Evolutionary conservation across 2,113 vertebrate genomes (phyloP), one percentile per base, ranked within the genome.

Genomic region (Falcunculus frontatus): DNA sequence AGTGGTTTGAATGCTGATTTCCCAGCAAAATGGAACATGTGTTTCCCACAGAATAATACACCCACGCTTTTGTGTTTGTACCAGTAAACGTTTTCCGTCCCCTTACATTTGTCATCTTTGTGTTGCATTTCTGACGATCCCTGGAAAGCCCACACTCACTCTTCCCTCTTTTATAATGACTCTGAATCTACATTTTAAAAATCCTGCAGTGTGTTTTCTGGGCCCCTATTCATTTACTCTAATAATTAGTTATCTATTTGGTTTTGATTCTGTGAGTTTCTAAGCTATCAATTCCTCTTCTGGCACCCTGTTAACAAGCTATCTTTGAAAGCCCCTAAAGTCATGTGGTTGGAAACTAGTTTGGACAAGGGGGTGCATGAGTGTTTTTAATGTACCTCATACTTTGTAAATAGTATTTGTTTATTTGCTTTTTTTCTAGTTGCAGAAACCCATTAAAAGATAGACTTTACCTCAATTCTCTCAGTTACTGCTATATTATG

Each of bases 41-140:
- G 72, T 94, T 92, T 93, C 80, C 70, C 46, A 60, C 60, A 72
- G 79, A 92, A 81, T 94, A 70, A 90, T 88, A 76, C 73, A 89
- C 79, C 85, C 90, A 87, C 22, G 0, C 63, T 16, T 95, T 87
- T 84, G 46, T 84, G 53, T 87, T 91, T 33, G 53, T 37, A 76
- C 67, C 85, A 77, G 68, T 68, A 93, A 94, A 95, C 47, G 39
- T 96, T 96, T 87, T 84, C 76, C 17, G 7, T 65, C 53, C 68
- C 42, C 29, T 94, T 59, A 21, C 2, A 25, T 95, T 87, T 93
- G 80, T 90, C 86, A 37, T 93, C 80, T 84, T 77, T 92, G n/a
- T 84, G 60, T 22, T 2, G 2, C 52, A 17, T 86, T 88, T 83
- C 64, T 92, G 62, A 53, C 1, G 0, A 33, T 94, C 84, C 41